Conservation (phyloP, 92 coral and sea anemone genomes). For the Umimayanthus kanabou region DNA sequence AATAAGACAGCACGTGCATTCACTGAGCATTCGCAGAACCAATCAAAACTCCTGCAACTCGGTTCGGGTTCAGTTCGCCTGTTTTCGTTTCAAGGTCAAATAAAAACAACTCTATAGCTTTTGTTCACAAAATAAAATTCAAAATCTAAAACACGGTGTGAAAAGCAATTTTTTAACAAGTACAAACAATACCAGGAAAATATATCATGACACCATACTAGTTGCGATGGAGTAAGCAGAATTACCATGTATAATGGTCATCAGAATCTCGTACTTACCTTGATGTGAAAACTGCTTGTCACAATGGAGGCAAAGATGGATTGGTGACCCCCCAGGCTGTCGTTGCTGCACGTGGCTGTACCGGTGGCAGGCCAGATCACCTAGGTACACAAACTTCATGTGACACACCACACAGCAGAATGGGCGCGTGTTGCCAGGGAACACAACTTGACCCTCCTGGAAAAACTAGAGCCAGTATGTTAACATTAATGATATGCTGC, state of each 20-base stretch:
- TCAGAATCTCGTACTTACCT: conserved; percentile 7
- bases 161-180: too few relatives aligned
- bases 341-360: conserved; percentile 1
- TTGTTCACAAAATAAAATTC: too few relatives aligned
- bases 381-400: conserved; percentile 27
- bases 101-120: too few relatives aligned
- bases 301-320: conserved; percentile 9
- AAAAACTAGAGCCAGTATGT: neutral
- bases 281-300: conserved; percentile 1
- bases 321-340: conserved; percentile 6
- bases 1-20: too few relatives aligned
- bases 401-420: conserved; percentile 28
- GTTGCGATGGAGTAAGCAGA: neutral
- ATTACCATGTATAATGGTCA: neutral
- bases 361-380: conserved; percentile 27
- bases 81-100: too few relatives aligned
- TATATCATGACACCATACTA: too few relatives aligned
- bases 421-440: conserved; percentile 18
- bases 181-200: too few relatives aligned
- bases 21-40: too few relatives aligned
- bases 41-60: too few relatives aligned
- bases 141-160: too few relatives aligned
- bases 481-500: too few relatives aligned
- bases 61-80: too few relatives aligned
- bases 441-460: conserved; percentile 38